Conservation (phyloP, 92 coral and sea anemone species). For the Virgularia gustaviana region DNA sequence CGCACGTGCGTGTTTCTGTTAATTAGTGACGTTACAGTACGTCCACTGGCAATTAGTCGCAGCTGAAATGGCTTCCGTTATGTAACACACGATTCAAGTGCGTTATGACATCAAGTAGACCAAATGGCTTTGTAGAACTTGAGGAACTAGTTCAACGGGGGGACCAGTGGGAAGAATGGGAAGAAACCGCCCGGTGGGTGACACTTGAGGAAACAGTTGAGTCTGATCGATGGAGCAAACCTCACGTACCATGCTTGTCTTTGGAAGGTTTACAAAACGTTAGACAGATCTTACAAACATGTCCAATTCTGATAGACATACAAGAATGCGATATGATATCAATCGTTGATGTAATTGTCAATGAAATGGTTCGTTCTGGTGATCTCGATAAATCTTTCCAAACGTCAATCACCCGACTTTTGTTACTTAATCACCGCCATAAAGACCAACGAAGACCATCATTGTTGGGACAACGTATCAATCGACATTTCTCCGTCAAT, state of each 20-base stretch:
- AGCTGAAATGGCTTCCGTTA: too few species aligned
- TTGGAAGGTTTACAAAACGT: slow-evolving; percentile 70
- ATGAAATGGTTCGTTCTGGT: slow-evolving; percentile 51
- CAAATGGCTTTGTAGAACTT: slow-evolving; percentile 87
- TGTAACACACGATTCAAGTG: not conserved
- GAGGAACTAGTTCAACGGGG: slow-evolving; percentile 71
- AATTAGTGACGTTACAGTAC: too few species aligned
- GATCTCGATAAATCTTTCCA: slow-evolving; percentile 53
- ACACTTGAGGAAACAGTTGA: slow-evolving; percentile 95
- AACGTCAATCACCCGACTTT: slow-evolving; percentile 56
- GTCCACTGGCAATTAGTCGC: too few species aligned
- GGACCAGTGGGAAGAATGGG: slow-evolving; percentile 71
- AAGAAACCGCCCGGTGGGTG: slow-evolving; percentile 98
- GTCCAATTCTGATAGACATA: slow-evolving; percentile 68
- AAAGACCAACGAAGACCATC: slow-evolving; percentile 59
- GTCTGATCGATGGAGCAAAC: slow-evolving; percentile 97
- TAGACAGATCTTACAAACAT: slow-evolving; percentile 59
- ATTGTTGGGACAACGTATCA: slow-evolving; percentile 8
- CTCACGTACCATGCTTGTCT: slow-evolving; percentile 84
- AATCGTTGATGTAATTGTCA: slow-evolving; percentile 66
- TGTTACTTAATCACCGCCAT: slow-evolving; percentile 84
- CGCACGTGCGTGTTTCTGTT: too few species aligned
- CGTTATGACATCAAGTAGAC: slow-evolving; percentile 28
- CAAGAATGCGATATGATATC: slow-evolving; percentile 51
- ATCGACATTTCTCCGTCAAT: slow-evolving; percentile 23